Percentiles rank a stretch among this genome's conserved stretches.
These are phyloP conservation scores for Clarias gariepinus DNA, from an alignment of 2,113 vertebrate genomes.

Conservation along the genomic window DNA sequence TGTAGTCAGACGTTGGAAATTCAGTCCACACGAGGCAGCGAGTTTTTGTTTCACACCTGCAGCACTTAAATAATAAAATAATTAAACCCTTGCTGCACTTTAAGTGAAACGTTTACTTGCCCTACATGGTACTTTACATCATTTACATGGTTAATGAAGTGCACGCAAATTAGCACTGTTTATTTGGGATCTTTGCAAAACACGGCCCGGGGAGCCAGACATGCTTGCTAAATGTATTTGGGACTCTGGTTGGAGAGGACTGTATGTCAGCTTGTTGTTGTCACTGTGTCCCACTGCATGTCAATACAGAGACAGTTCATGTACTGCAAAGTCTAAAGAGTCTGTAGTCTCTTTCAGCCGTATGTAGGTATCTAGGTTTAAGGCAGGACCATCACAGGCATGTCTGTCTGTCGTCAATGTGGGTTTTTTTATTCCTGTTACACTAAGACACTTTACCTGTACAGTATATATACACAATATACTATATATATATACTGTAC, in stretches of 20 bases:
- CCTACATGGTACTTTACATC: background rate
- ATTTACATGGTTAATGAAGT: background rate
- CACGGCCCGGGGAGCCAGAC: too few species aligned
- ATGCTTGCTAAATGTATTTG: background rate
- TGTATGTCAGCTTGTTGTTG: background rate
- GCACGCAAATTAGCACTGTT: background rate
- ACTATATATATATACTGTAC: background rate
- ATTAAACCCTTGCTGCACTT: background rate
- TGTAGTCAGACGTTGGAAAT: background rate
- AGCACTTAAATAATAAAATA: background rate
- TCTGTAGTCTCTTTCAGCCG: slow-evolving; percentile 32
- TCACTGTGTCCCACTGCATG: slow-evolving; percentile 18
- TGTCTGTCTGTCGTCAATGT: slow-evolving; percentile 41
- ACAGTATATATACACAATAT: slow-evolving; percentile 12
- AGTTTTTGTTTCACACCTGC: background rate
- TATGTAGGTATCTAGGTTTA: background rate
- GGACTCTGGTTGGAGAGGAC: background rate
- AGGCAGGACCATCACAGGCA: background rate
- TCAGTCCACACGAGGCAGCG: background rate
- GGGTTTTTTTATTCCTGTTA: slow-evolving; percentile 41
- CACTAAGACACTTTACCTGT: slow-evolving; percentile 18
- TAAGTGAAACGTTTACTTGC: background rate
- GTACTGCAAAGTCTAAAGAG: slow-evolving; percentile 16
- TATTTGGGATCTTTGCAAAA: background rate
- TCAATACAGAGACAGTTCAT: slow-evolving; percentile 37